phyloP scores from a whole-genome alignment of 2,113 vertebrate genomes.

The Pelusios castaneus region DNA sequence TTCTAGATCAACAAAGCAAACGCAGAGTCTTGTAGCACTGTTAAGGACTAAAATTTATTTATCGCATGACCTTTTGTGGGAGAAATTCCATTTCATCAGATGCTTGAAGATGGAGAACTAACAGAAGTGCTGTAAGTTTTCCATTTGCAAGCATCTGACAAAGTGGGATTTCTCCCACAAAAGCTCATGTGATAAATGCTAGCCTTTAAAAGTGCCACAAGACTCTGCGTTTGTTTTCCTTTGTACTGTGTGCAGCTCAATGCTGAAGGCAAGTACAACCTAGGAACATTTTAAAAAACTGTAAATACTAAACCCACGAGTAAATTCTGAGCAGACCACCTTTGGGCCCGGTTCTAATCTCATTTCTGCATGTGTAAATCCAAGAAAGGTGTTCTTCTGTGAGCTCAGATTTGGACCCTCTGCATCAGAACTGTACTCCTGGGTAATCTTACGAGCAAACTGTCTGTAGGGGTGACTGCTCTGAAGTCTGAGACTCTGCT shows the following conservation, averaged over 20 bases:
- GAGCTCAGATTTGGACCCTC: neutral
- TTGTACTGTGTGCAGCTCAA: neutral
- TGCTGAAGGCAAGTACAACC: neutral
- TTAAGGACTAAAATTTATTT: no score
- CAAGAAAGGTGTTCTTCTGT: neutral
- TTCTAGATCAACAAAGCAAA: no score
- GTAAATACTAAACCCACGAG: neutral
- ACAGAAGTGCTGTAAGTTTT: no score
- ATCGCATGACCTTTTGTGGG: no score
- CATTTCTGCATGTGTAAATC: neutral
- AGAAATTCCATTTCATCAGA: no score
- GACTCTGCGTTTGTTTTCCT: no score
- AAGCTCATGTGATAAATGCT: no score
- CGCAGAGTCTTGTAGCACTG: no score
- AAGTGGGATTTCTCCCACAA: no score
- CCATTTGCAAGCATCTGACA: no score
- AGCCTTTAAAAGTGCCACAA: no score
- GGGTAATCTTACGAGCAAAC: neutral
- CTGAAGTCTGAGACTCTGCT: neutral
- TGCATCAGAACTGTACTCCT: neutral
- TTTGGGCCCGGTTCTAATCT: neutral
- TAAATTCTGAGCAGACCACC: neutral
- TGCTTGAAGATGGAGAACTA: no score
- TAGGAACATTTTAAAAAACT: neutral
- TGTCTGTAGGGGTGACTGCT: neutral